phyloP scores from a whole-genome alignment of 2,888 invertebrate genomes.

The Tetragonula carbonaria region DNA sequence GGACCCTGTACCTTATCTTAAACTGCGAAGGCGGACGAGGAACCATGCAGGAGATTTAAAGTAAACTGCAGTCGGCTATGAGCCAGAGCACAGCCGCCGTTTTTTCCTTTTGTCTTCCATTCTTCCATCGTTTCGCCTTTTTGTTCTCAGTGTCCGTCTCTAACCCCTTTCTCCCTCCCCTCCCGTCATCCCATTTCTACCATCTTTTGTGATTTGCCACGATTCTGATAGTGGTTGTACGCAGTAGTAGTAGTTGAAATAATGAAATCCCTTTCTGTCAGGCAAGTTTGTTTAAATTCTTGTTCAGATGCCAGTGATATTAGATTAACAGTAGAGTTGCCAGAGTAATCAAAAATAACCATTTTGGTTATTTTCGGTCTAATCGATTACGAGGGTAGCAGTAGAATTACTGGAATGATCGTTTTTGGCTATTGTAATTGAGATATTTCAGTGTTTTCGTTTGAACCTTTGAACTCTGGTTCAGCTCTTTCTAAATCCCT shows the following conservation, averaged over 20 bases:
- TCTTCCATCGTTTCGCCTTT: neutral
- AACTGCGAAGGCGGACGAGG: constrained; percentile 72
- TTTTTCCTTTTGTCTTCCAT: constrained; percentile 33
- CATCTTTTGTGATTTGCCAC: constrained; percentile 19
- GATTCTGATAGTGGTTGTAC: neutral
- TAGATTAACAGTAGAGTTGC: too few relatives aligned
- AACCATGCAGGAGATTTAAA: constrained; percentile 78
- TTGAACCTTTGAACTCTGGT: too few relatives aligned
- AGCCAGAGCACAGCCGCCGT: constrained; percentile 46
- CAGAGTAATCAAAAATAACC: too few relatives aligned
- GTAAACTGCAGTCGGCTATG: constrained; percentile 73
- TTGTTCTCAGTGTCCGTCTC: too few relatives aligned
- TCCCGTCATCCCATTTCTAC: neutral
- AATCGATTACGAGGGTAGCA: too few relatives aligned
- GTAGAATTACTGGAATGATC: too few relatives aligned
- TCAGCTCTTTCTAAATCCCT: too few relatives aligned
- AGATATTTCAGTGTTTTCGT: too few relatives aligned
- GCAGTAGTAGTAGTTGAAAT: neutral
- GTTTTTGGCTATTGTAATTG: too few relatives aligned
- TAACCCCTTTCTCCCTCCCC: neutral
- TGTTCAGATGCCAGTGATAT: neutral
- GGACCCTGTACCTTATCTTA: constrained; percentile 78
- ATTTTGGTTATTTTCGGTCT: too few relatives aligned
- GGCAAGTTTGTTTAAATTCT: neutral
- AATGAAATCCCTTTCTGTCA: too few relatives aligned